These are phyloP conservation scores for Copsychus sechellarum DNA, from an alignment of 2,113 vertebrate species.

Conservation along the genomic window DNA sequence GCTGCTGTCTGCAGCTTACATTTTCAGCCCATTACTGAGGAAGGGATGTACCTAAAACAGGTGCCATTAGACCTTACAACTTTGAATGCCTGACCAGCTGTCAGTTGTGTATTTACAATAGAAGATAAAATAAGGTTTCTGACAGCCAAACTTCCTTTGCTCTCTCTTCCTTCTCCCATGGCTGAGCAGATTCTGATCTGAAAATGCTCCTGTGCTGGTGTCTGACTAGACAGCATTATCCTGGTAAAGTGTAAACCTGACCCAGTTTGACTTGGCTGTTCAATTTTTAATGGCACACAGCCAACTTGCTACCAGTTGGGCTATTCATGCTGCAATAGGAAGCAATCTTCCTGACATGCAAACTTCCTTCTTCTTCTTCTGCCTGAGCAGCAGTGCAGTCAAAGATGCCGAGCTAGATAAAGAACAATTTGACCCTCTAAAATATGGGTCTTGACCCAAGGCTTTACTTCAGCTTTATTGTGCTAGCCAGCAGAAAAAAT, in stretches of 20 bases:
- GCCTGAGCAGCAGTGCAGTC: conserved; percentile 29
- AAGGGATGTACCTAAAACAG: conserved; percentile 69
- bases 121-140: conserved; percentile 52
- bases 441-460: neutral
- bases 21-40: neutral
- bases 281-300: conserved; percentile 64
- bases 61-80: conserved; percentile 69
- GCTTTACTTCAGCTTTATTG: neutral
- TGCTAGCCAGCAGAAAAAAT: neutral
- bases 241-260: conserved; percentile 48
- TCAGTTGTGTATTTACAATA: conserved; percentile 52
- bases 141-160: conserved; percentile 52
- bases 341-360: conserved; percentile 70
- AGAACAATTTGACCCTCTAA: neutral
- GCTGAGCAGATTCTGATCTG: conserved; percentile 29
- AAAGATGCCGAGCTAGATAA: conserved; percentile 48
- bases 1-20: neutral
- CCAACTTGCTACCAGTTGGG: conserved; percentile 67
- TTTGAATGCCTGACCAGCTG: conserved; percentile 46
- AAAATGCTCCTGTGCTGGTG: conserved; percentile 6
- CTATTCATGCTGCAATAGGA: conserved; percentile 77
- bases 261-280: conserved; percentile 37
- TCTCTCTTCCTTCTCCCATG: conserved; percentile 42
- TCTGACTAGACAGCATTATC: conserved; percentile 41
- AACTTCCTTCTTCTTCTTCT: conserved; percentile 68